Conservation (phyloP, 2,888 invertebrate species). For the Hoplodrina blanda region DNA sequence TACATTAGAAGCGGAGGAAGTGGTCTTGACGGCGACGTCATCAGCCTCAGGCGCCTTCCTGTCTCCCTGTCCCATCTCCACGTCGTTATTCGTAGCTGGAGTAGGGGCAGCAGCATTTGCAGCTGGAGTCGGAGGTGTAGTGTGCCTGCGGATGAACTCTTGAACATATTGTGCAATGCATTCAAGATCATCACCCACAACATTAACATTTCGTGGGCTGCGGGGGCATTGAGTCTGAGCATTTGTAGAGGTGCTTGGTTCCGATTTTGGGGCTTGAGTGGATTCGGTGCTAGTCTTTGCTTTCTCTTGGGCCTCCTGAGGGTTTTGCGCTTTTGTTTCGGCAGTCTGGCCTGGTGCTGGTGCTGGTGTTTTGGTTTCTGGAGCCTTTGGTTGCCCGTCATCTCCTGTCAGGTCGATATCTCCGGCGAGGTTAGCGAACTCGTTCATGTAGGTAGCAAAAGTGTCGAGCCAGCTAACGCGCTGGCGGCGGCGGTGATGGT, state of each 20-base stretch:
- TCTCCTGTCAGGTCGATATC: constrained; percentile 72
- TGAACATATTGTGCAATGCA: constrained; percentile 23
- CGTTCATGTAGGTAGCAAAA: constrained; percentile 87
- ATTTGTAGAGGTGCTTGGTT: constrained; percentile 41
- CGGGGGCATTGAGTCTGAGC: constrained; percentile 47
- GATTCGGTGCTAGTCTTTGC: constrained; percentile 49
- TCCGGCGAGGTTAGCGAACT: constrained; percentile 88
- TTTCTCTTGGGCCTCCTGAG: constrained; percentile 50
- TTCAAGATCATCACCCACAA: not conserved
- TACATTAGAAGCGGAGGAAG: constrained; percentile 57
- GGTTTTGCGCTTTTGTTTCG: constrained; percentile 40
- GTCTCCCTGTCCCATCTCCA: constrained; percentile 72
- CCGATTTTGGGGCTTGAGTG: constrained; percentile 52
- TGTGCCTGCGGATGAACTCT: constrained; percentile 12
- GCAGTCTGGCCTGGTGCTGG: constrained; percentile 21
- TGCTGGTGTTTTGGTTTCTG: constrained; percentile 44
- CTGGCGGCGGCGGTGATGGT: constrained; percentile 67
- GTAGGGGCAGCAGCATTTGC: constrained; percentile 32
- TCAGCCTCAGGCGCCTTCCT: constrained; percentile 61
- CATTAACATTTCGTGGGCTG: constrained; percentile 7
- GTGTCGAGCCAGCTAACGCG: constrained; percentile 86
- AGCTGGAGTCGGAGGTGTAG: constrained; percentile 15
- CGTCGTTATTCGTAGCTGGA: constrained; percentile 55
- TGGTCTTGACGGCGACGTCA: constrained; percentile 48
- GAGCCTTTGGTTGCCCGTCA: constrained; percentile 57